These are phyloP conservation scores for Umimayanthus kanabou DNA, from an alignment of 92 coral and sea anemone species.

Conservation along the genomic window DNA sequence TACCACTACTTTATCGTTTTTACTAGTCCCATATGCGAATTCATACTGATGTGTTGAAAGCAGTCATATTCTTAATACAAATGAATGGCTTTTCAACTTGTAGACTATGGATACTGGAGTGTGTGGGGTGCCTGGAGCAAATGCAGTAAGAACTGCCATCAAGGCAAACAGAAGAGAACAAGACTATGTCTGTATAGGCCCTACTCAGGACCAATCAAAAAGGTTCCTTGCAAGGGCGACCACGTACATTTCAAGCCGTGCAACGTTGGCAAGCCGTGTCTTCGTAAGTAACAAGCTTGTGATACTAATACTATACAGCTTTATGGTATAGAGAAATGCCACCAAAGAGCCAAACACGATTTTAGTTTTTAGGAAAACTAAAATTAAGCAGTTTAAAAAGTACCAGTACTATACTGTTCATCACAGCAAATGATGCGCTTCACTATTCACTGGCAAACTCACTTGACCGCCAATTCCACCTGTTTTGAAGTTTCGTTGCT, in stretches of 20 bases:
- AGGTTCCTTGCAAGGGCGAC: conserved; percentile 14
- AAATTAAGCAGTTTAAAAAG: too few species aligned
- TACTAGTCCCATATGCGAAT: not conserved
- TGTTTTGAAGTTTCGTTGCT: too few species aligned
- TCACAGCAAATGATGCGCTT: too few species aligned
- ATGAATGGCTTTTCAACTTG: not conserved
- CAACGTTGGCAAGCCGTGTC: conserved; percentile 23
- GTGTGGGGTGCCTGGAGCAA: not conserved
- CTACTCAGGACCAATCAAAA: not conserved
- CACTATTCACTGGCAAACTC: too few species aligned
- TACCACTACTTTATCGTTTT: too few species aligned
- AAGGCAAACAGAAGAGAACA: conserved; percentile 17
- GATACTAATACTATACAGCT: too few species aligned
- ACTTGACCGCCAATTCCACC: too few species aligned
- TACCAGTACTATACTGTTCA: too few species aligned
- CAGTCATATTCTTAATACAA: not conserved
- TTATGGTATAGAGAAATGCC: too few species aligned
- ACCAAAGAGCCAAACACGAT: too few species aligned
- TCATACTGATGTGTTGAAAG: too few species aligned
- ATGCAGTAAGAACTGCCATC: conserved; percentile 24
- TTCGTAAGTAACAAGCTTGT: conserved; percentile 2
- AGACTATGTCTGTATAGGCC: not conserved
- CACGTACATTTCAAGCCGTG: not conserved
- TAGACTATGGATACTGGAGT: conserved; percentile 8
- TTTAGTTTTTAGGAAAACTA: not conserved